Evolutionary conservation across 2,113 vertebrate genomes (phyloP), one percentile per base, ranked within the genome.

Genomic region (Lontra canadensis): DNA sequence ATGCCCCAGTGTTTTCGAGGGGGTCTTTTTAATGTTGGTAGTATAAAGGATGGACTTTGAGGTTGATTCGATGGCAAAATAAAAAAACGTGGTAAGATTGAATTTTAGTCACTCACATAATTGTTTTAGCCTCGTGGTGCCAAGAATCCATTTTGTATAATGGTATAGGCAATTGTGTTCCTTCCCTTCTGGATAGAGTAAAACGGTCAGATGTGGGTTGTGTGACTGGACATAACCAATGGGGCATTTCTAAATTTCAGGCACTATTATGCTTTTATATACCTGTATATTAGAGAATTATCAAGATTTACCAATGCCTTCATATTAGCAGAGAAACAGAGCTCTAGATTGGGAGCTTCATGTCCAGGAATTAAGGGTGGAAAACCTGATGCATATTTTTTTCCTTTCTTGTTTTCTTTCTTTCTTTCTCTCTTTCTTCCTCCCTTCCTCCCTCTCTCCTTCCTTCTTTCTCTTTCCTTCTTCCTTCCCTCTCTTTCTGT

Each of bases 401-500:
- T 76, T 73, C 15, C 23, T n/a, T 55, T 61, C 12, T 10, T 36
- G 6, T n/a, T 17, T 61, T 21, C 14, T 17, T 73, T 21, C 25
- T 74, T 80, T 55, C 63, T 17, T 67, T 6, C 7, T 59, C 52
- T 21, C 20, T 17, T 80, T 25, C 20, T 74, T 74, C 59, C 63
- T 12, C n/a, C 7, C 6, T 59, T 23, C 20, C 55, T 23, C 20
- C 20, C 20, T 23, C 7, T 21, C 2, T 17, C 10, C 8, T 6
- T 10, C 49, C 29, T 42, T 2, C 20, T 44, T 17, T 6, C 18
- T 55, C 7, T 11, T 21, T 10, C 1, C 6, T 47, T 47, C 69
- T 25, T 1, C 9, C 52, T 26, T 34, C 44, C 36, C 4, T 78
- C 1, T 1, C 1, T 1, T 1, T 42, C 25, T 67, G 74, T 59